Base-by-base conservation (phyloP, 2,888 invertebrate species). In the Leucophora obtusa region DNA sequence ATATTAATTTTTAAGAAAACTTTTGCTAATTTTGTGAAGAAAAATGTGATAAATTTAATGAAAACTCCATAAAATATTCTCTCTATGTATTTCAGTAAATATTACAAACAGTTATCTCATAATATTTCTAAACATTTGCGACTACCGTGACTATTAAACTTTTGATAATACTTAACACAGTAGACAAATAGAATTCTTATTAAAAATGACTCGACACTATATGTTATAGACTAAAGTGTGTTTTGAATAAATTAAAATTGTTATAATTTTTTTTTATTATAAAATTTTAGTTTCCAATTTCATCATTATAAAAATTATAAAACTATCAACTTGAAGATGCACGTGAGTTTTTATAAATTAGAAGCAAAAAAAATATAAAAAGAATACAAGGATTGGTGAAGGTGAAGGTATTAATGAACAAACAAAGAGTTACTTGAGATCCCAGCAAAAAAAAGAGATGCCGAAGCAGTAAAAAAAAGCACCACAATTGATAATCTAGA, bases 231-330 rank as follows among this genome's bases (percentile, higher is more conserved):
- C 35, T 14, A 28, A 70, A 74, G 50, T 66, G n/a, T 54, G 28
- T 59, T 38, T 47, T 38, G 21, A n/a, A 75, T 60, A 33, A 62
- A 47, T 56, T 69, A 2, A 47, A 54, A 60, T 53, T 38, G 14
- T 18, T 53, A 15, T 70, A 38, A 21, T 51, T 66, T 59, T 10
- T 43, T 47, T 43, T 54, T 2, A 54, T 71, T 66, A 62, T 78
- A 73, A 73, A 60, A 78, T 68, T 63, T 69, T 69, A 59, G 51
- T 69, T 53, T 59, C n/a, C 63, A 69, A 79, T 79, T 79, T 63
- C 78, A 79, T 79, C 78, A 79, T 73, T 73, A 47, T 47, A n/a
- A 47, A 47, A 47, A 47, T 47, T n/a, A 6, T n/a, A 47, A 47
- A 10, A 38, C 11, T 38, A 38, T 3, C 6, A 1, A 50, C 21